Evolutionary conservation across 2,888 invertebrate genomes (phyloP).

Genomic region (Ernsta delagoae): DNA sequence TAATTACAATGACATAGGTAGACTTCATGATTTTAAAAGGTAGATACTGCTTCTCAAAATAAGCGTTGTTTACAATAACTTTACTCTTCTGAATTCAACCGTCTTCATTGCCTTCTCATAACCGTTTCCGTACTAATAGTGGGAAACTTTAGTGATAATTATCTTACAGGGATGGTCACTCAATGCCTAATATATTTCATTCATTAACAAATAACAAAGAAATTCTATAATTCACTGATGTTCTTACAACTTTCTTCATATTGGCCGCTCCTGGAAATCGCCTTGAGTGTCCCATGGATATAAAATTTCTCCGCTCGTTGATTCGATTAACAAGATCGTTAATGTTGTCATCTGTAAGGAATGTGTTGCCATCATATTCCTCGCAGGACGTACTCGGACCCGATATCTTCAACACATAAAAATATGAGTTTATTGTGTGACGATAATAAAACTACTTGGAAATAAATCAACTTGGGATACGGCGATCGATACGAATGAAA

Average conservation of each 20-base stretch:
- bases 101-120: no score
- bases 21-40: neutral
- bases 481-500: no score
- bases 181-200: no score
- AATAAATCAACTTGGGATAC: no score
- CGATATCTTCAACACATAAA: slow-evolving; percentile 49
- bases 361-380: slow-evolving; percentile 56
- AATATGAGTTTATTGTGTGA: neutral
- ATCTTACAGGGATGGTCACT: no score
- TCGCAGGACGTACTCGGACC: slow-evolving; percentile 61
- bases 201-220: neutral
- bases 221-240: neutral
- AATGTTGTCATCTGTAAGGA: slow-evolving; percentile 57
- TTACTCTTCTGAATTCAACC: no score
- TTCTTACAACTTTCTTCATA: slow-evolving; percentile 72
- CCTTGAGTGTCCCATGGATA: slow-evolving; percentile 63
- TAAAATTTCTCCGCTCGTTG: slow-evolving; percentile 67
- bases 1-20: neutral
- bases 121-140: no score
- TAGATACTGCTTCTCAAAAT: no score
- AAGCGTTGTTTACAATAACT: no score
- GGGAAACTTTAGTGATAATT: no score
- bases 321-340: slow-evolving; percentile 60
- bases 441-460: no score
- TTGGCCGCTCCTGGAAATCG: slow-evolving; percentile 69